phyloP scores from a whole-genome alignment of 2,113 vertebrate species.

The Ploceus nigricollis region DNA sequence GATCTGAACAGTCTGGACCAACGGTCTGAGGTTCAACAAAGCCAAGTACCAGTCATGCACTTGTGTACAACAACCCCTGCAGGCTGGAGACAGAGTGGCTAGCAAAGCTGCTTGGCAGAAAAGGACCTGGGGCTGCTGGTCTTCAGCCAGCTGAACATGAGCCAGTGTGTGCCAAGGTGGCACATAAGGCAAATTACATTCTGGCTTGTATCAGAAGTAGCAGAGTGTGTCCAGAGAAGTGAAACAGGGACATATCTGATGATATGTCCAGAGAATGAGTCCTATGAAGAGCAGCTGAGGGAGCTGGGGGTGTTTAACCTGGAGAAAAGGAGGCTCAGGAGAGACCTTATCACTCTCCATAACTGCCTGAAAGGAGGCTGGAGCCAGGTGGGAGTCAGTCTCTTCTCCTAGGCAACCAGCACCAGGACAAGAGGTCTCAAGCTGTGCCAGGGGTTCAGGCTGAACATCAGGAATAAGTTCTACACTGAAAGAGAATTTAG shows the following conservation, averaged over 20 bases:
- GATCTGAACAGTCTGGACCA: not conserved
- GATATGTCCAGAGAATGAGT: not conserved
- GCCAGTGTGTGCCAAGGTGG: not conserved
- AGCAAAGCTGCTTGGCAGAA: not conserved
- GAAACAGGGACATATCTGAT: not conserved
- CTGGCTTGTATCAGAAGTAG: not conserved
- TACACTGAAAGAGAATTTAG: not conserved
- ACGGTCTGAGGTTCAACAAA: not conserved
- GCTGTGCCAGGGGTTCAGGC: not conserved
- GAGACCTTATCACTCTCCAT: not conserved
- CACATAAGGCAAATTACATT: not conserved
- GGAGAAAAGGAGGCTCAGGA: not conserved
- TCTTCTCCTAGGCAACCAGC: not conserved
- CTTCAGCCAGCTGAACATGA: not conserved
- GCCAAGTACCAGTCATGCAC: rapidly evolving
- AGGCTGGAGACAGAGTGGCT: not conserved
- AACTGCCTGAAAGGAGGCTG: not conserved
- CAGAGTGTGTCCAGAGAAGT: not conserved
- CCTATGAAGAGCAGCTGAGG: not conserved
- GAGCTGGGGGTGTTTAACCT: not conserved
- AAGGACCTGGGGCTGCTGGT: not conserved
- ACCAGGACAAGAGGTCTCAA: no score
- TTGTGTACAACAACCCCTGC: not conserved
- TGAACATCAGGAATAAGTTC: not conserved
- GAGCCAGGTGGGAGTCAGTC: rapidly evolving